Percentiles rank a stretch among this genome's conserved stretches.
Evolutionary conservation across 1,140 invertebrate genomes (phyloP).

Genomic region (Babylonia areolata): DNA sequence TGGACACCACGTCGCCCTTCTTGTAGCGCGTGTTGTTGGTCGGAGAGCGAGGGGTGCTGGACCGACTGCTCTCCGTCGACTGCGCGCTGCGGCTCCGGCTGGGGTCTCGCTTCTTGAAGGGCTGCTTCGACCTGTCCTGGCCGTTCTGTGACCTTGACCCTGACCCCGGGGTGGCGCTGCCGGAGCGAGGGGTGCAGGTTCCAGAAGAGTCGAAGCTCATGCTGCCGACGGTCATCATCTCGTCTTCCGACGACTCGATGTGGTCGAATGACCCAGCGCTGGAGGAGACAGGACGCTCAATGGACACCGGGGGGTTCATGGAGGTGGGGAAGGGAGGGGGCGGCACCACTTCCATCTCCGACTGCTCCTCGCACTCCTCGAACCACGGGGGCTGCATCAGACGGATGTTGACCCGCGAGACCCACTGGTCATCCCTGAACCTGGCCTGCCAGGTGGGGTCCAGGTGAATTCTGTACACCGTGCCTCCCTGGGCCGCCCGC

Average conservation of each 20-base stretch:
- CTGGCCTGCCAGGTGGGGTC: conserved; percentile 51
- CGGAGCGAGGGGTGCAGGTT: conserved; percentile 70
- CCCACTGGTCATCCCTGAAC: conserved; percentile 72
- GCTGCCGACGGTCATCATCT: conserved; percentile 66
- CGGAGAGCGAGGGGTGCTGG: conserved; percentile 77
- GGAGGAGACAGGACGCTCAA: conserved; percentile 46
- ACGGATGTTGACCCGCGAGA: conserved; percentile 91
- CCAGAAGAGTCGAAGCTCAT: conserved; percentile 71
- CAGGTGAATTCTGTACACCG: conserved; percentile 87
- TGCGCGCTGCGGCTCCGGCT: conserved; percentile 72
- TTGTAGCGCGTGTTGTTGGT: conserved; percentile 92
- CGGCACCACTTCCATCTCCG: conserved; percentile 20
- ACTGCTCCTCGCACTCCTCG: conserved; percentile 89
- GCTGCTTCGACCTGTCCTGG: conserved; percentile 58
- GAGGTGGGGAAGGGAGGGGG: not conserved
- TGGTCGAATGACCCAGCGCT: conserved; percentile 58
- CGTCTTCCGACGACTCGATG: conserved; percentile 69
- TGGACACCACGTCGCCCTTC: conserved; percentile 98
- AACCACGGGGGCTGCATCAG: conserved; percentile 94
- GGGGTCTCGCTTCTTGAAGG: conserved; percentile 68
- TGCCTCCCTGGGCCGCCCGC: conserved; percentile 80
- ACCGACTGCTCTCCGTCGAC: conserved; percentile 72
- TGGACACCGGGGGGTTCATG: conserved; percentile 70
- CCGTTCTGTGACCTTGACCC: conserved; percentile 63
- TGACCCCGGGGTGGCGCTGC: conserved; percentile 77